These are phyloP conservation scores for Zygaena filipendulae DNA, from an alignment of 2,888 invertebrate species.

Conservation along the genomic window DNA sequence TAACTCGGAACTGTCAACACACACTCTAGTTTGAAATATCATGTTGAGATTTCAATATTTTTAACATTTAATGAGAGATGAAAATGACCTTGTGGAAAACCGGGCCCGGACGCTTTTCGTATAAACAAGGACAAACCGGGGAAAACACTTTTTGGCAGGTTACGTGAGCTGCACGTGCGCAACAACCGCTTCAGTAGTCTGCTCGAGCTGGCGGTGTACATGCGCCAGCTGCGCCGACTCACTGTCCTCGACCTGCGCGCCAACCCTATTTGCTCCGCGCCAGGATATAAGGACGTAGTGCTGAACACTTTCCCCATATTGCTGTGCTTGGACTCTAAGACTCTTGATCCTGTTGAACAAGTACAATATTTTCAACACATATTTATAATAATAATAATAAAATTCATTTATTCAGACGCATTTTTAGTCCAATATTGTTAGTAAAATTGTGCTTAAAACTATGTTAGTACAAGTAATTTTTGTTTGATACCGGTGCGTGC, in stretches of 20 bases:
- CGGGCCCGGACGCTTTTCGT: neutral
- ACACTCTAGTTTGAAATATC: too few species aligned
- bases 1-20: too few species aligned
- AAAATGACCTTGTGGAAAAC: too few species aligned
- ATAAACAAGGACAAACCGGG: slow-evolving; percentile 5
- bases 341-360: slow-evolving; percentile 40
- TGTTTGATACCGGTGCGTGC: too few species aligned
- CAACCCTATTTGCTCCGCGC: slow-evolving; percentile 41
- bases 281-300: slow-evolving; percentile 42
- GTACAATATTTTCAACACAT: too few species aligned
- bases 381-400: too few species aligned
- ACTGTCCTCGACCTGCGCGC: slow-evolving; percentile 42
- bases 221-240: slow-evolving; percentile 40
- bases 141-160: slow-evolving; percentile 28
- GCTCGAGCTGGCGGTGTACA: slow-evolving; percentile 49
- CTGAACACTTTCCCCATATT: slow-evolving; percentile 42
- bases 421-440: too few species aligned
- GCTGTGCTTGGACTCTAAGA: slow-evolving; percentile 34
- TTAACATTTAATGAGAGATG: too few species aligned
- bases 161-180: slow-evolving; percentile 40
- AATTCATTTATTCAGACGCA: too few species aligned
- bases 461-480: too few species aligned
- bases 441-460: too few species aligned
- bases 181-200: slow-evolving; percentile 42
- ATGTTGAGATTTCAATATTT: too few species aligned